These are phyloP conservation scores for Chesias legatella DNA, from an alignment of 2,888 invertebrate species.

Conservation along the genomic window DNA sequence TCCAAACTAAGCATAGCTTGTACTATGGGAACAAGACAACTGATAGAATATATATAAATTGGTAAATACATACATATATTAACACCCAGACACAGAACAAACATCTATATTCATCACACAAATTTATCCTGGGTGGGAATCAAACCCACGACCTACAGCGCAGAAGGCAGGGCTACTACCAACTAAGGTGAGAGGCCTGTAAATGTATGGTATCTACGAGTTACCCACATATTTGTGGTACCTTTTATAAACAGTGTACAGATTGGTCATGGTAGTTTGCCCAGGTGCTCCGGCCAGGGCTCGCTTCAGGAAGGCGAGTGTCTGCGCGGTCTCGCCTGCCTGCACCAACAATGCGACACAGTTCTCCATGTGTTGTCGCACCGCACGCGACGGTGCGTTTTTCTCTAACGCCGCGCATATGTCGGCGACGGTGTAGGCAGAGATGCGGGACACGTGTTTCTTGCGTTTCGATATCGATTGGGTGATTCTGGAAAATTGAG, in stretches of 20 bases:
- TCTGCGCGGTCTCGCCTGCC: constrained; percentile 55
- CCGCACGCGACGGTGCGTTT: constrained; percentile 50
- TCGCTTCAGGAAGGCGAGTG: constrained; percentile 64
- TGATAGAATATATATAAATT: no score
- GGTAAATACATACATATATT: no score
- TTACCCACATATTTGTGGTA: constrained; percentile 72
- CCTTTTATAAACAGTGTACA: constrained; percentile 67
- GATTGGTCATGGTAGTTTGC: constrained; percentile 61
- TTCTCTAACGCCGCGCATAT: constrained; percentile 57
- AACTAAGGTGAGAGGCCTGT: no score
- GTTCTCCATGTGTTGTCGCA: constrained; percentile 67
- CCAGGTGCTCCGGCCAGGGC: constrained; percentile 58
- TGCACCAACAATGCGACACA: constrained; percentile 60
- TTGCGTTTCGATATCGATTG: constrained; percentile 68
- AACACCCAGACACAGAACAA: no score
- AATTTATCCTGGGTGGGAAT: no score
- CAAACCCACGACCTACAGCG: no score
- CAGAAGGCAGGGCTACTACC: no score
- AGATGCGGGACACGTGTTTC: constrained; percentile 63
- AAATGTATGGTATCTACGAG: not conserved
- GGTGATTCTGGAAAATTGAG: constrained; percentile 54
- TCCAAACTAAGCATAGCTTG: no score
- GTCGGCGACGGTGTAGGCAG: constrained; percentile 67
- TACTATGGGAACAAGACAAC: no score
- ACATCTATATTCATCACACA: no score